Conservation (phyloP, 2,113 vertebrate species). For the Narcine bancroftii region DNA sequence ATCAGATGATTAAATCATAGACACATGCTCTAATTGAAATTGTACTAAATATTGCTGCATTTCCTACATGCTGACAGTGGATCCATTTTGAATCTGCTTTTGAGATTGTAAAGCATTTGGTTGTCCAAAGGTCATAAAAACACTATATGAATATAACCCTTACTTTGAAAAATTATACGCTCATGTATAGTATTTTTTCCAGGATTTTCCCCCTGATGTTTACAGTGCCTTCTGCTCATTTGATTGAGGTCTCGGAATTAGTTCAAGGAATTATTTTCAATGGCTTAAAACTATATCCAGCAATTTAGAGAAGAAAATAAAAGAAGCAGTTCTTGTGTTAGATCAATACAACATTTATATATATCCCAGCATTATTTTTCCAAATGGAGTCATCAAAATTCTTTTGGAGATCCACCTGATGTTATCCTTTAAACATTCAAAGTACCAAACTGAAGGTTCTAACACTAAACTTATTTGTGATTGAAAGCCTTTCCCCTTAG, state of each 20-base stretch:
- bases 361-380: neutral
- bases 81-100: neutral
- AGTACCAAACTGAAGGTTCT: neutral
- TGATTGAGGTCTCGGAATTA: neutral
- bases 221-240: neutral
- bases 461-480: no score
- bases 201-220: neutral
- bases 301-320: neutral
- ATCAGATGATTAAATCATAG: neutral
- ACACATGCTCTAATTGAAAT: neutral
- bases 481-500: neutral
- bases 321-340: neutral
- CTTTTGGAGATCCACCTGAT: neutral
- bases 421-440: neutral
- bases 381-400: neutral
- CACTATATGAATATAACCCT: neutral
- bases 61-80: neutral
- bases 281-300: neutral
- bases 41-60: neutral
- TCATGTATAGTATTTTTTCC: neutral
- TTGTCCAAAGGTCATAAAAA: neutral
- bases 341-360: constrained; percentile 6
- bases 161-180: no score
- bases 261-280: neutral
- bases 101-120: neutral